Evolutionary conservation across 2,888 invertebrate species (phyloP), one percentile per base, ranked within the genome.

Genomic region (Aphrophora alni): DNA sequence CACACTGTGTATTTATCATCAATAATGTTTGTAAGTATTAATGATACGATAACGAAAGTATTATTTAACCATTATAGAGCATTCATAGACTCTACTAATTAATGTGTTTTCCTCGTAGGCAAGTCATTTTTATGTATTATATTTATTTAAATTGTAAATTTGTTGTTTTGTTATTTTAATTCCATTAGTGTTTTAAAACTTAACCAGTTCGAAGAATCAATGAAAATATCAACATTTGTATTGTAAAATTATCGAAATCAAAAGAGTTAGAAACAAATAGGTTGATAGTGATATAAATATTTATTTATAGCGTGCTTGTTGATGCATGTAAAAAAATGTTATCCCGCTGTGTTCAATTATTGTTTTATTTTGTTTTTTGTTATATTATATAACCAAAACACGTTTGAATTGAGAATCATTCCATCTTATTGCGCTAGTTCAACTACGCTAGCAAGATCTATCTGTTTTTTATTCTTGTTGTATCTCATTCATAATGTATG

Each of bases 401-500:
- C 10, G 21, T 59, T 59, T 59, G 59, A 59, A 59, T 59, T 59
- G 59, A 59, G 59, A 59, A 59, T 59, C 59, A 59, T 59, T 59
- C 59, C 59, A 59, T 59, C 59, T 59, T 59, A 59, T 59, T 21
- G 59, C 59, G 59, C 21, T 21, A 21, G 59, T 21, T 59, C 21
- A 21, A 21, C 59, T 59, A 59, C n/a, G 59, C n/a, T n/a, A 21
- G 10, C 59, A 21, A 59, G 21, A 59, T n/a, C 14, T n/a, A 21
- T 59, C 21, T 59, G 59, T 59, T 59, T 59, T 59, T 21, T 59
- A 59, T 59, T 59, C 59, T 59, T 59, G 21, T 59, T 59, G 21
- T 59, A 21, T 59, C 59, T 59, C 59, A 59, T 59, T 59, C 59
- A 59, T 59, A 59, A 59, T 59, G 59, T 59, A 59, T 59, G 59